Evolutionary conservation across 2,113 vertebrate species (phyloP), one percentile per base, ranked within the genome.

Genomic region (Circaetus cinerascens): DNA sequence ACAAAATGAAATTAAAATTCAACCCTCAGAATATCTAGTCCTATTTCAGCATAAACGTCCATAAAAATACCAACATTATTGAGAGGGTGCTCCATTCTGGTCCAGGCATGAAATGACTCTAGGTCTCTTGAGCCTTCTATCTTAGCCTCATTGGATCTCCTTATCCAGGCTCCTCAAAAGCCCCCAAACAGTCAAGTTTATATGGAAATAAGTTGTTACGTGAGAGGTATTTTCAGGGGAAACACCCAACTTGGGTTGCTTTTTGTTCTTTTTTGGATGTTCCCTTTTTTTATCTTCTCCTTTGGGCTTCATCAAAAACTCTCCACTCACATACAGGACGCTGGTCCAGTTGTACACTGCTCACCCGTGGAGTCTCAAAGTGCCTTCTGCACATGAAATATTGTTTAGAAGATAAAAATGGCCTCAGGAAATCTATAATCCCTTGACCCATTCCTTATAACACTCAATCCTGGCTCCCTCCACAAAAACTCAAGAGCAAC

Each of bases 281-380:
- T 86, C 22, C 4, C 11, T 48, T 21, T 40, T 66, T 41, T 62
- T 51, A 20, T 41, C 55, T 69, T 30, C 74, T 73, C 27, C 48
- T 60, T 43, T 43, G 20, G 34, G 4, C 45, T 86, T 45, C 57
- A 5, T 46, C 51, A 66, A 27, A 16, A 20, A 11, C 26, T 56
- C 13, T 21, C 11, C 12, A 0, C 43, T 55, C 14, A 2, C 1
- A 0, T 3, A 3, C 21, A 15, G 21, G 40, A 1, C 2, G 1
- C 43, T 19, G 56, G 36, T 36, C 68, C 25, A 51, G 13, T 2
- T 20, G 11, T 10, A 69, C 18, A 2, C 16, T 40, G 57, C 85
- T 57, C 72, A 66, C 41, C 55, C 59, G 41, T 18, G 38, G 7
- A 21, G 34, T 10, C 77, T 46, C 57, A 5, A 34, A 48, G 56